Evolutionary conservation across 1,140 invertebrate species (phyloP), one percentile per base, ranked within the genome.

Genomic region (Drosophila carrolli): DNA sequence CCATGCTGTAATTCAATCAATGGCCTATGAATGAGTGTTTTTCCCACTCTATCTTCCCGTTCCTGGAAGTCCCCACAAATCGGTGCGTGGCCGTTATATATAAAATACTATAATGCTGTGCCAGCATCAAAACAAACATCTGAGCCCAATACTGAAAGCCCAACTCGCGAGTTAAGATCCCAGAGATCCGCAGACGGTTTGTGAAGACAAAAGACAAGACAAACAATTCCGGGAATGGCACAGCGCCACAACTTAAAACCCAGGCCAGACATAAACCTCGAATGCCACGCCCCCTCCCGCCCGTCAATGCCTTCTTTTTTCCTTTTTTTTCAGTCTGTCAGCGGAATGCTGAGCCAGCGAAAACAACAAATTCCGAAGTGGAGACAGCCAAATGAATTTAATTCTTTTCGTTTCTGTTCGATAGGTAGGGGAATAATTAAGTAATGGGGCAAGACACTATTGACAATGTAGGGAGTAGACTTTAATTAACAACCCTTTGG

Each of bases 181-280:
- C 41, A 46, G 65, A 19, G 65, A 58, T 76, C 47, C 53, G 14
- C 51, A 72, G 68, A 72, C 53, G 65, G 37, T 29, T 35, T 55
- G 48, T 43, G 63, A 78, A 80, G 75, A 81, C 79, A 74, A 74
- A 81, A 78, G 76, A 82, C 53, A 71, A 72, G 73, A 67, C 80
- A 78, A 88, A 88, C 79, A 88, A 88, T 88, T 88, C 83, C 67
- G 44, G 67, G 83, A 88, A 88, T 80, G 60, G 82, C 68, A 47
- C 63, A 66, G 43, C 59, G 68, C 66, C 66, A 63, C 65, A 76
- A 79, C 63, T 66, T 58, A 40, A 67, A 84, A 62, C 65, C 38
- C 58, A 44, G 62, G 48, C 65, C 59, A 79, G 76, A 76, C 81
- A 43, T 78, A 81, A 61, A 81, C 73, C 44, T 72, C 62, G 47